phyloP scores from a whole-genome alignment of 2,888 invertebrate genomes.

The Cyclophora punctaria region DNA sequence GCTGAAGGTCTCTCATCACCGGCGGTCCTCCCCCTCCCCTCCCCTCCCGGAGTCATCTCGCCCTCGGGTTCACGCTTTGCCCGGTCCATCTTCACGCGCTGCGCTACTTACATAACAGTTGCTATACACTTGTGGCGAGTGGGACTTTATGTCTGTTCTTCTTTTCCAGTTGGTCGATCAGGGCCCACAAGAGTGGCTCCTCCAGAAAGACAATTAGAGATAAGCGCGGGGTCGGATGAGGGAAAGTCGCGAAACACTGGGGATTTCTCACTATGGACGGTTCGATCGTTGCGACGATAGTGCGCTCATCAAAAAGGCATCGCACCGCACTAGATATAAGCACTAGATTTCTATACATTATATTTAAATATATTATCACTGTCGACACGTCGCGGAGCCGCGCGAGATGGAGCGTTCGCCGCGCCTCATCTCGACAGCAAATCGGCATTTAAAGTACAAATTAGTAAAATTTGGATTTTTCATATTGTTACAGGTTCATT shows the following conservation, averaged over 20 bases:
- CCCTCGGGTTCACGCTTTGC: conserved; percentile 65
- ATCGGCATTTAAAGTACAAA: conserved; percentile 76
- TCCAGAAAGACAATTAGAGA: conserved; percentile 75
- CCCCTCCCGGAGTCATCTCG: conserved; percentile 42
- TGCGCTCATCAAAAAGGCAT: conserved; percentile 72
- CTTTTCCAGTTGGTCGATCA: conserved; percentile 76
- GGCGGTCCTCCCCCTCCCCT: conserved; percentile 27
- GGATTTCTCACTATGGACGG: conserved; percentile 73
- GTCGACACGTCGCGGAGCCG: conserved; percentile 57
- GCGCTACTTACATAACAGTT: conserved; percentile 65
- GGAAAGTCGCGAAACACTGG: conserved; percentile 72
- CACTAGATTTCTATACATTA: conserved; percentile 59
- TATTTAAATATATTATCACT: conserved; percentile 50
- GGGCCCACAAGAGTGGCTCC: conserved; percentile 75
- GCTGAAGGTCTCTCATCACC: conserved; percentile 74
- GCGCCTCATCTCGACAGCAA: conserved; percentile 68
- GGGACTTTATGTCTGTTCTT: conserved; percentile 74
- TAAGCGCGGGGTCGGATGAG: conserved; percentile 66
- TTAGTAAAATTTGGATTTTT: conserved; percentile 74
- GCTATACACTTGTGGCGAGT: conserved; percentile 64
- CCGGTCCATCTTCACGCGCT: conserved; percentile 70
- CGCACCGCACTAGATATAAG: conserved; percentile 72
- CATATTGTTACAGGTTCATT: conserved; percentile 75
- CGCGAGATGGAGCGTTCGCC: conserved; percentile 61
- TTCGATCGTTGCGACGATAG: conserved; percentile 62